A percentile compares a stretch with the other conserved stretches of the same genome.
Evolutionary conservation across 2,113 vertebrate species (phyloP).

Genomic region (Callaeas wilsoni): DNA sequence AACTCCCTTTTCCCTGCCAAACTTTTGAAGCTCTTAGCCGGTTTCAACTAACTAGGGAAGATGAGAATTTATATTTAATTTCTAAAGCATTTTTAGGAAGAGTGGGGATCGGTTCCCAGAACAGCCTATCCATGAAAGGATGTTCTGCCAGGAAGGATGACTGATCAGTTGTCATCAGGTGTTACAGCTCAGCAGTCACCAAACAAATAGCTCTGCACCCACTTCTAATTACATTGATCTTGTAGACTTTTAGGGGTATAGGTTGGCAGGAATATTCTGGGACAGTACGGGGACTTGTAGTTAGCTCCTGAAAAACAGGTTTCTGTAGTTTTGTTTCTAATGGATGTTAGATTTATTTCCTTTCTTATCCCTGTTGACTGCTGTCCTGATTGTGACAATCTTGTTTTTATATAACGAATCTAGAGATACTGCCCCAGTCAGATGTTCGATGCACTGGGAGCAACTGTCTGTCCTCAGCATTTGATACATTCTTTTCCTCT

Average conservation of each 20-base stretch:
- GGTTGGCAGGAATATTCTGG: not conserved
- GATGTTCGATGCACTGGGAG: not conserved
- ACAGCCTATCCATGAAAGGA: not conserved
- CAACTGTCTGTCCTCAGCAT: not conserved
- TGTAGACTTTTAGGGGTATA: not conserved
- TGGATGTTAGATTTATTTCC: not conserved
- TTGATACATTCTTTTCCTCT: not conserved
- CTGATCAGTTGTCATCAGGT: not conserved
- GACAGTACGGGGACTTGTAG: too few species aligned
- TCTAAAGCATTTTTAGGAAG: not conserved
- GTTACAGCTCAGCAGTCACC: not conserved
- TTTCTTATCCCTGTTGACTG: not conserved
- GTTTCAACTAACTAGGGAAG: not conserved
- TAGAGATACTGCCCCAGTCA: not conserved
- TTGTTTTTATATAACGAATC: not conserved
- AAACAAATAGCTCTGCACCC: not conserved
- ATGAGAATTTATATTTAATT: not conserved
- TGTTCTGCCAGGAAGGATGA: not conserved
- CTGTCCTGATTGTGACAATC: not conserved
- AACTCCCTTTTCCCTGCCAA: not conserved
- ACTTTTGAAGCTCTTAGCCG: not conserved
- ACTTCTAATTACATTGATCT: not conserved
- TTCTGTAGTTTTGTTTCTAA: not conserved
- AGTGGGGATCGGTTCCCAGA: accelerated
- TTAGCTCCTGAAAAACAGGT: not conserved